phyloP scores from a whole-genome alignment of 2,888 invertebrate species.

The Eustalomyia histrio region DNA sequence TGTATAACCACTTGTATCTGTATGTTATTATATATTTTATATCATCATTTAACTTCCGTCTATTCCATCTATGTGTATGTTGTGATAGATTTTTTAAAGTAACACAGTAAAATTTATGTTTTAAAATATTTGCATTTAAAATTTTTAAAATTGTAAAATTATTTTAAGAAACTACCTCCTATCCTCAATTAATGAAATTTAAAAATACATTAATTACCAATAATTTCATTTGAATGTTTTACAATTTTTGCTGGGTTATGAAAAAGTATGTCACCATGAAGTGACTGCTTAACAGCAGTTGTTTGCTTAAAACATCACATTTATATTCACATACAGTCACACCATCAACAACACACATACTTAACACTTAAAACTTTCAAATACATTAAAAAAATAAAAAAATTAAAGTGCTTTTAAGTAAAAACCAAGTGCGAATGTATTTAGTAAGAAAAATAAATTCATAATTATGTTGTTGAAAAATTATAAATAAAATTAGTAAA shows the following conservation, averaged over 20 bases:
- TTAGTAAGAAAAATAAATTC: not conserved
- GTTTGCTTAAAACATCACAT: constrained; percentile 7
- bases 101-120: too few relatives aligned
- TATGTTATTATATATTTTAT: not conserved
- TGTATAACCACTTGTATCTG: not conserved
- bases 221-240: too few relatives aligned
- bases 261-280: constrained; percentile 33
- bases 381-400: not conserved
- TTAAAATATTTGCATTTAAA: too few relatives aligned
- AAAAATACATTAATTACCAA: too few relatives aligned
- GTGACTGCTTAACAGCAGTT: constrained; percentile 17
- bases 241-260: constrained; percentile 8
- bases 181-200: too few relatives aligned
- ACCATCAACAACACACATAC: not conserved
- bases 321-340: not conserved
- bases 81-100: too few relatives aligned
- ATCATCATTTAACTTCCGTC: too few relatives aligned
- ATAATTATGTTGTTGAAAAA: not conserved
- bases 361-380: constrained; percentile 13
- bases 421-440: constrained; percentile 1
- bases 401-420: not conserved
- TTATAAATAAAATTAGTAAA: not conserved
- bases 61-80: too few relatives aligned
- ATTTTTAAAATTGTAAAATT: too few relatives aligned
- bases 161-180: too few relatives aligned